phyloP scores from a whole-genome alignment of 1,140 invertebrate species.

The Acyrthosiphon pisum region DNA sequence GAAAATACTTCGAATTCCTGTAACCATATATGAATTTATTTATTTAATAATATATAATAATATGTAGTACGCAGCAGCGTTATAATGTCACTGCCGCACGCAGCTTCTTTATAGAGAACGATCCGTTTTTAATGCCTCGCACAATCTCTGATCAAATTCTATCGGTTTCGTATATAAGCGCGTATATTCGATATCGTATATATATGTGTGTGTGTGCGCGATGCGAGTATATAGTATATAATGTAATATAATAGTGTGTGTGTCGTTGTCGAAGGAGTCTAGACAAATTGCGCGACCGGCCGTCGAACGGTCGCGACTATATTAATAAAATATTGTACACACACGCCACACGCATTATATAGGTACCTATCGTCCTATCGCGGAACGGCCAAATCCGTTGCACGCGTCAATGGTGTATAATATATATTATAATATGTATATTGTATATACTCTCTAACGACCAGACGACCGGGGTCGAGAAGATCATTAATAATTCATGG shows the following conservation, averaged over 20 bases:
- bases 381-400: background rate
- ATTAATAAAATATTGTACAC: constrained; percentile 13
- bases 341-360: background rate
- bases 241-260: constrained; percentile 5
- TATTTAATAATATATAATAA: background rate
- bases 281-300: constrained; percentile 33
- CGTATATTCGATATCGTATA: background rate
- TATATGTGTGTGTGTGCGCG: background rate
- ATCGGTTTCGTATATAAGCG: background rate
- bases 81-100: background rate
- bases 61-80: background rate
- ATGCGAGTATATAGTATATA: background rate
- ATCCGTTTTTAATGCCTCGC: background rate
- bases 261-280: constrained; percentile 9
- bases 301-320: background rate
- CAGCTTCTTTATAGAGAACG: background rate
- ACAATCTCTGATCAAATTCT: constrained; percentile 1
- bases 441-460: background rate
- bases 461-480: background rate
- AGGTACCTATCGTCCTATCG: constrained; percentile 3
- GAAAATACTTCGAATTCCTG: background rate
- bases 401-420: background rate
- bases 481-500: constrained; percentile 49
- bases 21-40: background rate
- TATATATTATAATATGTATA: too few relatives aligned